Percentiles rank a stretch among this genome's conserved stretches.
phyloP scores from a whole-genome alignment of 2,113 vertebrate genomes.

The Mastomys natalensis region DNA sequence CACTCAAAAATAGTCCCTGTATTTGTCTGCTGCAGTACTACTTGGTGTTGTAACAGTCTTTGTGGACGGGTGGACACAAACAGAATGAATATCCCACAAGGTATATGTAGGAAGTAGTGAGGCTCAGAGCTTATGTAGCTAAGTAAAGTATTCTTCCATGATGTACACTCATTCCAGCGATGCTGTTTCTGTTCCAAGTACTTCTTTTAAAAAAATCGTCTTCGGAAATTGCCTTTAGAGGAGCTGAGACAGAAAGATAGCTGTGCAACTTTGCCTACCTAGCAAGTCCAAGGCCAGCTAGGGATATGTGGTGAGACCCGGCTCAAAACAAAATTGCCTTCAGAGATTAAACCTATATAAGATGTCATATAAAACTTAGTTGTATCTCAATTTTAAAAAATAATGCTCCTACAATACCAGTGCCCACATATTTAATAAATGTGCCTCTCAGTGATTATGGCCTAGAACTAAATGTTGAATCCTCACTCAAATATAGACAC shows the following conservation, averaged over 20 bases:
- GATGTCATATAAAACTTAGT: constrained; percentile 34
- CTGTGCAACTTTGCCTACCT: not conserved
- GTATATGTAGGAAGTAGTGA: not conserved
- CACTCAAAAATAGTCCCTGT: not conserved
- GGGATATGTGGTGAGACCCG: not conserved
- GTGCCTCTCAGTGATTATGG: not conserved
- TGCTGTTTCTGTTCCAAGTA: not conserved
- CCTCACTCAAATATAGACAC: constrained; percentile 12
- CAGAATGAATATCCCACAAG: not conserved
- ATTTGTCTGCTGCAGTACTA: not conserved
- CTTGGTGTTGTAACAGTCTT: constrained; percentile 1
- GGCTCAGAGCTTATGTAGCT: not conserved
- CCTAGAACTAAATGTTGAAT: constrained; percentile 22
- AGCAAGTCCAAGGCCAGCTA: not conserved
- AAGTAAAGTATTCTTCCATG: not conserved
- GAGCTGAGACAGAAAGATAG: not conserved
- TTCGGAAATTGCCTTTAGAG: constrained; percentile 11
- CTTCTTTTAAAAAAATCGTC: not conserved
- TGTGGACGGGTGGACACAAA: not conserved
- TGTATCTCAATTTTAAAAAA: constrained; percentile 40
- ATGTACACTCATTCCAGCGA: not conserved
- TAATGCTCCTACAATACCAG: not conserved
- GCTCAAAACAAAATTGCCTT: not conserved
- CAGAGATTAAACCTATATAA: constrained; percentile 29
- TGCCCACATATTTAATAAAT: constrained; percentile 11